A percentile compares a stretch with the other conserved stretches of the same genome.
Evolutionary conservation across 2,888 invertebrate genomes (phyloP).

Genomic region (Orchesella flavescens): DNA sequence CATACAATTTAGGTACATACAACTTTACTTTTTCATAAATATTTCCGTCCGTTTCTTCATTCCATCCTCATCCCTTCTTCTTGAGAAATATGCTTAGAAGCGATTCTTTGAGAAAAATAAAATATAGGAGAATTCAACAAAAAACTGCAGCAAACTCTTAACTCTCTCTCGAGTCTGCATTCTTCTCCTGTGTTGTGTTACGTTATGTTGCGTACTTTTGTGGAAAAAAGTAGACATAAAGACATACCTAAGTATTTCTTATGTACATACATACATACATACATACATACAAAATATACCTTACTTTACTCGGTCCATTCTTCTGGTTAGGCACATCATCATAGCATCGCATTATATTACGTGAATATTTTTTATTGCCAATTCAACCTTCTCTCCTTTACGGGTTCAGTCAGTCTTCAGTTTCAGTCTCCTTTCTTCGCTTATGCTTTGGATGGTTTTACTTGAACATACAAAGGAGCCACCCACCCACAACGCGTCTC

Average conservation of each 20-base stretch:
- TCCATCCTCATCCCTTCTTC: constrained; percentile 3
- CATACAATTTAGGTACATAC: background rate
- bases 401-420: too few species aligned
- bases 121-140: constrained; percentile 35
- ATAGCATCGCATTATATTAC: too few species aligned
- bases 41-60: constrained; percentile 5
- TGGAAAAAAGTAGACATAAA: too few species aligned
- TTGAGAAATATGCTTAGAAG: background rate
- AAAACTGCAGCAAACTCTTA: background rate
- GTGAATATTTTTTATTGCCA: constrained; percentile 62
- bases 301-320: background rate
- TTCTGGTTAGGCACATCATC: too few species aligned
- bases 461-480: constrained; percentile 63
- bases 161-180: background rate
- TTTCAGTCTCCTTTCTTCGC: background rate
- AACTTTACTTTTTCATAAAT: constrained; percentile 25
- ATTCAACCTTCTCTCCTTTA: constrained; percentile 67
- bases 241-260: too few species aligned
- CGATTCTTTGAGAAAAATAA: background rate
- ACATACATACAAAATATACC: constrained; percentile 25
- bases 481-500: constrained; percentile 8
- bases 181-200: constrained; percentile 5
- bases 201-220: background rate
- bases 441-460: constrained; percentile 24
- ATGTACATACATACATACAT: background rate